Evolutionary conservation across 1,140 invertebrate species (phyloP).

Genomic region (Gryllus bimaculatus): DNA sequence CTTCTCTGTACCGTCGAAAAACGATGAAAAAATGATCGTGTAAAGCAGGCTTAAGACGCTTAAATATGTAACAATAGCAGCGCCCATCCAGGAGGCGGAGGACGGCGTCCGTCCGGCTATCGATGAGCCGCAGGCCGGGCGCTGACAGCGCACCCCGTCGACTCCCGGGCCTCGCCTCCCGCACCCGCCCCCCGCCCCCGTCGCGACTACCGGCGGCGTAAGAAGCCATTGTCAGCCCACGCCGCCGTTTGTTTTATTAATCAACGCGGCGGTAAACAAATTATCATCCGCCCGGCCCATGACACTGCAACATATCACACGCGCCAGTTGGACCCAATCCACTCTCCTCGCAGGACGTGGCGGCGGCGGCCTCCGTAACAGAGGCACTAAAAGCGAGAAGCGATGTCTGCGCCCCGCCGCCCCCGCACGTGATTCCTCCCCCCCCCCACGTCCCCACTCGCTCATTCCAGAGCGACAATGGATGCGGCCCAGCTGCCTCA

Average conservation of each 20-base stretch:
- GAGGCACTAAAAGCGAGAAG: not conserved
- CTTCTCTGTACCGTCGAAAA: no score
- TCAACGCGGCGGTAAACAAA: not conserved
- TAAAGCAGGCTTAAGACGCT: no score
- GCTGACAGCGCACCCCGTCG: not conserved
- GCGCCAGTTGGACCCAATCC: not conserved
- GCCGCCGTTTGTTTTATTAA: conserved; percentile 4
- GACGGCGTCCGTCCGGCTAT: not conserved
- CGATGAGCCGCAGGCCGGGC: not conserved
- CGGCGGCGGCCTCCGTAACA: not conserved
- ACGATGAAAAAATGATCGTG: no score
- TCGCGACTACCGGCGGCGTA: not conserved
- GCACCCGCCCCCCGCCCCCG: no score
- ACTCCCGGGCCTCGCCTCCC: not conserved
- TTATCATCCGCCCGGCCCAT: not conserved
- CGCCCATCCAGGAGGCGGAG: not conserved
- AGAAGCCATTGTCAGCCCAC: not conserved
- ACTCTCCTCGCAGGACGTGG: not conserved
- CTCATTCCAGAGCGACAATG: not conserved
- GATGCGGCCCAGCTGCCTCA: not conserved
- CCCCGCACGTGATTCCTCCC: not conserved
- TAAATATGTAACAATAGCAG: not conserved
- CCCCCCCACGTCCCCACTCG: no score
- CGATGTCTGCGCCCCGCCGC: not conserved
- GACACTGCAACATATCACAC: not conserved